These are phyloP conservation scores for Maconellicoccus hirsutus DNA, from an alignment of 1,140 invertebrate species.

Conservation along the genomic window DNA sequence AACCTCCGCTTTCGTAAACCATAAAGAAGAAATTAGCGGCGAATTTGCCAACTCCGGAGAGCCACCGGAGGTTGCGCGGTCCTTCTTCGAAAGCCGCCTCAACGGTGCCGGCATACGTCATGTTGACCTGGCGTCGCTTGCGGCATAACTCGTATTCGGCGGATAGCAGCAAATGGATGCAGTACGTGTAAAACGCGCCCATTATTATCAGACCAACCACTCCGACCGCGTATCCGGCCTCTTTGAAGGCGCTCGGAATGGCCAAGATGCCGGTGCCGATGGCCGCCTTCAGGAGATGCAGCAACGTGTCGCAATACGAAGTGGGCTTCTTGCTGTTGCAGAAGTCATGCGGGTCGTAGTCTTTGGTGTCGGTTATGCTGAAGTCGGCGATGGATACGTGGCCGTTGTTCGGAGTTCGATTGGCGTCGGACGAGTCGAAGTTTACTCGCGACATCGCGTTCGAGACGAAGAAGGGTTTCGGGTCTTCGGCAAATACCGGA, in stretches of 20 bases:
- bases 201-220: slow-evolving; percentile 32
- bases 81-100: slow-evolving; percentile 55
- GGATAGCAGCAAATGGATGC: slow-evolving; percentile 35
- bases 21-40: slow-evolving; percentile 54
- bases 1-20: slow-evolving; percentile 75
- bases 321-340: slow-evolving; percentile 54
- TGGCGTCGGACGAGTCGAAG: neutral
- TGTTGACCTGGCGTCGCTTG: slow-evolving; percentile 47
- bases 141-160: slow-evolving; percentile 57
- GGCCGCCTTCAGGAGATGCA: slow-evolving; percentile 39
- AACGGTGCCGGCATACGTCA: slow-evolving; percentile 56
- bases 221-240: slow-evolving; percentile 40
- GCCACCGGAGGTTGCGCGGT: slow-evolving; percentile 35
- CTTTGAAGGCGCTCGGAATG: slow-evolving; percentile 41
- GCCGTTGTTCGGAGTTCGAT: neutral
- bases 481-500: neutral
- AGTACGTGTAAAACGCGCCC: slow-evolving; percentile 29
- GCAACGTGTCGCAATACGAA: slow-evolving; percentile 44
- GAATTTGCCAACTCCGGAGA: slow-evolving; percentile 45
- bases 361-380: slow-evolving; percentile 25
- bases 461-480: neutral
- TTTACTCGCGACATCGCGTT: neutral
- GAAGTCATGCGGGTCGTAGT: slow-evolving; percentile 49
- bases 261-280: slow-evolving; percentile 45
- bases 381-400: neutral